Base-by-base conservation (phyloP, 1,140 invertebrate species). In the Drosophila arawakana region DNA sequence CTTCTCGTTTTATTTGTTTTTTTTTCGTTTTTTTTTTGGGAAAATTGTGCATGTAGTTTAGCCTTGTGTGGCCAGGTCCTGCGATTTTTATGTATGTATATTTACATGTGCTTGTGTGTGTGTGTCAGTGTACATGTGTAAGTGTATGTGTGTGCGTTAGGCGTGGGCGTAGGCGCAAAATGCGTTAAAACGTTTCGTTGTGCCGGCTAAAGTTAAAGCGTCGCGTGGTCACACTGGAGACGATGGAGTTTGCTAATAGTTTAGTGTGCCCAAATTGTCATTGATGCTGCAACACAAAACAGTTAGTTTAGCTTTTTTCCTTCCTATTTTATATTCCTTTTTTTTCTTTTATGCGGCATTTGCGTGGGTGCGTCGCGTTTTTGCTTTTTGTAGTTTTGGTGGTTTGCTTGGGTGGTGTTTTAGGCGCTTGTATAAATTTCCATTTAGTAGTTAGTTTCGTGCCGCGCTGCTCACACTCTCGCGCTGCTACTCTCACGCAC, bases 151-250 rank as follows among this genome's bases (percentile, higher is more conserved):
- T 81, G 74, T 70, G 60, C 65, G 69, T 62, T 62, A 63, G 43
- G 76, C 71, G 80, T 82, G 82, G 82, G 82, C 83, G 82, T 88
- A 88, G 82, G 82, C 82, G 82, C 81, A 86, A 82, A 62, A 76
- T 68, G 74, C 62, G 37, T 70, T 69, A 70, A 74, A 71, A 52
- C 61, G 65, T 59, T 9, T 74, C 41, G 62, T 49, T 65, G 44
- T 63, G 75, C 70, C 65, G 69, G 50, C 66, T 37, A 73, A 65
- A 21, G 55, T 30, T 30, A 30, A 30, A 30, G 34, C 15, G 8
- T 30, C 25, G 55, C 21, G 43, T 49, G 68, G 60, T 47, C 54
- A 60, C 50, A 66, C 39, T 81, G 50, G 59, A 52, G 37, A 52
- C 35, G 7, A 39, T 34, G 21, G 11, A 39, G 18, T 18, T 15